Conservation (phyloP, 2,888 invertebrate genomes). For the Syrphus vitripennis region DNA sequence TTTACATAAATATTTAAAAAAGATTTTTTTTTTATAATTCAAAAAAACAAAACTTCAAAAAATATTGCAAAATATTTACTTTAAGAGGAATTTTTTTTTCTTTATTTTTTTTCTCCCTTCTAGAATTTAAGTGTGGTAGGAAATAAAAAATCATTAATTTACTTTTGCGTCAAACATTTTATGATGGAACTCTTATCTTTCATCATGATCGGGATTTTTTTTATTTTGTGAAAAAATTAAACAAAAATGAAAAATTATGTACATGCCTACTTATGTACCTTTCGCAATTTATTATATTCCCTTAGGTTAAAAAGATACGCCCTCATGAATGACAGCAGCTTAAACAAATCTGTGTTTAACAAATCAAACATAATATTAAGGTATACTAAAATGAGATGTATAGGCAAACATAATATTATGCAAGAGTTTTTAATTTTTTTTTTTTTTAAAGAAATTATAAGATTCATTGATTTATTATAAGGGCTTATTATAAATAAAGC, state of each 20-base stretch:
- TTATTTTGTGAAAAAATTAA: neutral
- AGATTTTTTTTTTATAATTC: neutral
- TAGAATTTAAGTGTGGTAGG: neutral
- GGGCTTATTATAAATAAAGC: neutral
- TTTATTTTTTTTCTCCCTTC: neutral
- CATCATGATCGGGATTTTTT: neutral
- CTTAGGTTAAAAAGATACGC: slow-evolving; percentile 25
- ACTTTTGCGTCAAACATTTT: neutral
- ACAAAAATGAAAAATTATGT: no score
- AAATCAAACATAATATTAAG: slow-evolving; percentile 38
- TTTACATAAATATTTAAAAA: slow-evolving; percentile 7
- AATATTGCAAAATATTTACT: slow-evolving; percentile 37
- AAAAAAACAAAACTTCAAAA: neutral
- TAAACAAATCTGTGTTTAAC: slow-evolving; percentile 25
- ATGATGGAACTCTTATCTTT: slow-evolving; percentile 15
- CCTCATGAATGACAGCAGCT: slow-evolving; percentile 25
- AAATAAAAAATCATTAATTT: neutral
- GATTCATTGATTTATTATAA: slow-evolving; percentile 36
- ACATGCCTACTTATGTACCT: neutral
- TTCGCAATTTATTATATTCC: slow-evolving; percentile 45
- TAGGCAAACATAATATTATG: slow-evolving; percentile 18
- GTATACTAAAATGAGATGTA: neutral
- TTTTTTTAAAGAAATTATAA: slow-evolving; percentile 12
- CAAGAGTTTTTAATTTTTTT: slow-evolving; percentile 1
- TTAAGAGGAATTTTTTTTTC: neutral